Conservation (phyloP, 1,140 invertebrate genomes). For the Platorchestia sp. region DNA sequence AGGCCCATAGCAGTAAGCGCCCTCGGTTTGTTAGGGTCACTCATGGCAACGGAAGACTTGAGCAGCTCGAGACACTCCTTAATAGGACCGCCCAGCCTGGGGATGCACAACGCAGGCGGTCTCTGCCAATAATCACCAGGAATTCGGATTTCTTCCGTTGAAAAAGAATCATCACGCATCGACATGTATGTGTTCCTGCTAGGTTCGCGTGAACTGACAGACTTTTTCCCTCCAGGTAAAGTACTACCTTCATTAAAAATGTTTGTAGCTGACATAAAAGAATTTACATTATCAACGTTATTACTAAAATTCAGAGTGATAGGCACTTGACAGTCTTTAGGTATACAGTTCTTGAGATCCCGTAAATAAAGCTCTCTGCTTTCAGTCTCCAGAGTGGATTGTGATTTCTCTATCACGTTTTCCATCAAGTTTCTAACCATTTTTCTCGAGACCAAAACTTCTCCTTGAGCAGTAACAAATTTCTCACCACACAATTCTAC, state of each 20-base stretch:
- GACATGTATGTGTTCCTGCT: background rate
- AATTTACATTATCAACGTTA: slow-evolving; percentile 49
- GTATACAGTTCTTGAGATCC: background rate
- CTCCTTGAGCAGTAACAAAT: no score
- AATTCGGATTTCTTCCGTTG: slow-evolving; percentile 5
- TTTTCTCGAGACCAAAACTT: background rate
- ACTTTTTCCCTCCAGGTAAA: background rate
- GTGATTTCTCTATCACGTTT: background rate
- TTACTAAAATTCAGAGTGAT: slow-evolving; percentile 42
- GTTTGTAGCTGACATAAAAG: background rate
- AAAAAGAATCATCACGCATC: background rate
- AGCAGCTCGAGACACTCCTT: slow-evolving; percentile 46
- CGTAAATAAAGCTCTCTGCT: background rate
- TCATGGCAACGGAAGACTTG: slow-evolving; percentile 54
- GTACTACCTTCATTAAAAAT: background rate
- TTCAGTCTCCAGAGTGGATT: background rate
- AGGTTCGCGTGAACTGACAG: background rate
- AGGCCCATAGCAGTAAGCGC: slow-evolving; percentile 25
- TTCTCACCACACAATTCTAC: background rate
- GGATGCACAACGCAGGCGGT: slow-evolving; percentile 53
- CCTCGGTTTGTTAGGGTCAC: slow-evolving; percentile 61
- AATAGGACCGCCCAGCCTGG: slow-evolving; percentile 40
- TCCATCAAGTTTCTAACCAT: background rate
- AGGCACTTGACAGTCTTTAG: slow-evolving; percentile 55
- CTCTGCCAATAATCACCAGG: background rate